Evolutionary conservation across 1,140 invertebrate genomes (phyloP).

Genomic region (Platyscapa corneri): DNA sequence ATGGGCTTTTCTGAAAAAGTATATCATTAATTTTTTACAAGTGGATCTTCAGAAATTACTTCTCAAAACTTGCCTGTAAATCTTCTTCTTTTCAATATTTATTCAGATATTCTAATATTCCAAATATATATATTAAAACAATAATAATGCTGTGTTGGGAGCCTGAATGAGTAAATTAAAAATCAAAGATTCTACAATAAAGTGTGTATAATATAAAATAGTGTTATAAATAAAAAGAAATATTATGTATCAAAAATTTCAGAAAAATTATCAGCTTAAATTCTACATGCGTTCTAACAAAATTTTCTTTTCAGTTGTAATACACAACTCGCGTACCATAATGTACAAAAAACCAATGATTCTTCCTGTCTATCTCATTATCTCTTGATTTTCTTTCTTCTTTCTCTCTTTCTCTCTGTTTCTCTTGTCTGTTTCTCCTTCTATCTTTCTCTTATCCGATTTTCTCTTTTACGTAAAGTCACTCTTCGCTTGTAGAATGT

Average conservation of each 20-base stretch:
- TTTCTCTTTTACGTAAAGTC: background rate
- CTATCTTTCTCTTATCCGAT: too few relatives aligned
- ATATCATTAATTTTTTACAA: background rate
- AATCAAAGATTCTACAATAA: too few relatives aligned
- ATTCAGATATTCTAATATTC: background rate
- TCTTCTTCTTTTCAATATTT: background rate
- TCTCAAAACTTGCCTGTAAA: background rate
- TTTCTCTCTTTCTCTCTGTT: background rate
- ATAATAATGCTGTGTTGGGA: too few relatives aligned
- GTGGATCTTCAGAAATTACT: background rate
- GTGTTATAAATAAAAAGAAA: too few relatives aligned
- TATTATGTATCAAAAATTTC: too few relatives aligned
- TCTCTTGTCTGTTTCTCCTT: background rate
- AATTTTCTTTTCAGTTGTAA: background rate
- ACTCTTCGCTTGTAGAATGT: conserved; percentile 24
- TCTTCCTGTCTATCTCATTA: background rate
- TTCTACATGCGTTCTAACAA: background rate
- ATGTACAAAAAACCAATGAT: background rate
- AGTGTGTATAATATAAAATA: too few relatives aligned
- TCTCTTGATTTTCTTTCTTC: background rate
- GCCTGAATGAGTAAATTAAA: too few relatives aligned
- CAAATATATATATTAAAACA: too few relatives aligned
- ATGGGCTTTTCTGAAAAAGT: background rate
- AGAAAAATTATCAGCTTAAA: too few relatives aligned
- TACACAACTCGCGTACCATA: background rate